Evolutionary conservation across 2,888 invertebrate genomes (phyloP).

Genomic region (Globia sparganii): DNA sequence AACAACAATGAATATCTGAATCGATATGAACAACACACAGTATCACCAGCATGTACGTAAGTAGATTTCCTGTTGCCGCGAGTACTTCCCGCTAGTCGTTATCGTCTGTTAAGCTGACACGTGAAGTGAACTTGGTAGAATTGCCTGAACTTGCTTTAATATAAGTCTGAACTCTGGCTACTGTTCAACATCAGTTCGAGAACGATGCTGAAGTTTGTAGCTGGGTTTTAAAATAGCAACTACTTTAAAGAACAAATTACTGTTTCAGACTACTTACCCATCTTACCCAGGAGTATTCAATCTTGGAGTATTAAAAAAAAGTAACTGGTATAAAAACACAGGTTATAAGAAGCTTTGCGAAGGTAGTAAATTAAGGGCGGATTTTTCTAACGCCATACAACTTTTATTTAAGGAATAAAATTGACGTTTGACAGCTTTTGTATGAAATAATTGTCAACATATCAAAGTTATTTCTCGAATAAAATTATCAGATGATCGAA

Average conservation of each 20-base stretch:
- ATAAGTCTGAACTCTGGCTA: constrained; percentile 34
- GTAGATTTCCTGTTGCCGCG: constrained; percentile 34
- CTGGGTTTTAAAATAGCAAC: background rate
- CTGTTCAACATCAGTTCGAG: constrained; percentile 26
- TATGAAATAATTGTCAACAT: too few relatives aligned
- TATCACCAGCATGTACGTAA: background rate
- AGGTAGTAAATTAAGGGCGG: constrained; percentile 38
- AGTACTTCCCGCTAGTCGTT: constrained; percentile 37
- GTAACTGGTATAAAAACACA: constrained; percentile 18
- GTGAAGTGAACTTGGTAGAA: constrained; percentile 36
- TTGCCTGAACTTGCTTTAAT: constrained; percentile 34
- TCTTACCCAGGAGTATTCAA: constrained; percentile 15
- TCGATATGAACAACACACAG: constrained; percentile 26
- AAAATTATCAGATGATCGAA: too few relatives aligned
- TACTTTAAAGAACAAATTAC: background rate
- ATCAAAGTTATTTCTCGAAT: too few relatives aligned
- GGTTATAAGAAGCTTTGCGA: constrained; percentile 15
- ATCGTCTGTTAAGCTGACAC: constrained; percentile 53
- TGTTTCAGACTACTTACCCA: background rate
- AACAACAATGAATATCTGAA: constrained; percentile 33
- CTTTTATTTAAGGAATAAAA: too few relatives aligned
- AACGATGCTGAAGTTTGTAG: constrained; percentile 8
- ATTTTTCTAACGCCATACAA: too few relatives aligned
- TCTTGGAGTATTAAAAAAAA: constrained; percentile 20
- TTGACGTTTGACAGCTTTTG: too few relatives aligned